Evolutionary conservation across 2,888 invertebrate species (phyloP).

Genomic region (Octodonta nipae): DNA sequence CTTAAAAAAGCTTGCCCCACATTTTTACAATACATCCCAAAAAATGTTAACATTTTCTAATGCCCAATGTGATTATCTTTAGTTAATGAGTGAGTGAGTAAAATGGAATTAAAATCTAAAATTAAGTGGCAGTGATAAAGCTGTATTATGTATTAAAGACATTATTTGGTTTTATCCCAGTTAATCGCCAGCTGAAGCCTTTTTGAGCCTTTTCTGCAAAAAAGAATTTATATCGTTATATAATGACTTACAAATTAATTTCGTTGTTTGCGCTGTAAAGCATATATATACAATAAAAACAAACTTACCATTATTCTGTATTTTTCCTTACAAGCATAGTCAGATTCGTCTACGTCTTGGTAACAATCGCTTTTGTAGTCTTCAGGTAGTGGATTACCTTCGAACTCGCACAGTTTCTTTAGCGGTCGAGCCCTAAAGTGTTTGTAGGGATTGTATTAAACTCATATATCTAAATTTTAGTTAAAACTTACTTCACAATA

Average conservation of each 20-base stretch:
- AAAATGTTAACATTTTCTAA: too few species aligned
- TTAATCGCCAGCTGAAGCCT: conserved; percentile 30
- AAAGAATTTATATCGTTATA: conserved; percentile 15
- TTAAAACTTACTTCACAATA: conserved; percentile 46
- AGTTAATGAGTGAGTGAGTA: too few species aligned
- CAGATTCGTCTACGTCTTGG: conserved; percentile 65
- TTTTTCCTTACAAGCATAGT: conserved; percentile 69
- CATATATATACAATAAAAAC: too few species aligned
- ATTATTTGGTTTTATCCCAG: conserved; percentile 6
- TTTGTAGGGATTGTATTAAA: too few species aligned
- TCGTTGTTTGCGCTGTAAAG: too few species aligned
- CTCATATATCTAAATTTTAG: background rate
- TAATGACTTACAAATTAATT: background rate
- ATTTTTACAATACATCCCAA: too few species aligned
- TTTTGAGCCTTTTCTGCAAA: conserved; percentile 36
- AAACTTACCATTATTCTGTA: conserved; percentile 60
- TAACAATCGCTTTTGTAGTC: conserved; percentile 69
- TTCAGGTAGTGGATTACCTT: conserved; percentile 53
- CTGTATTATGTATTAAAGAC: conserved; percentile 10
- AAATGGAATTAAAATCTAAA: conserved; percentile 3
- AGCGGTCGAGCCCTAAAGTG: conserved; percentile 47
- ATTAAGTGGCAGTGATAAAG: conserved; percentile 15
- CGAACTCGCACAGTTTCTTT: conserved; percentile 60
- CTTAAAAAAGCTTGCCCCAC: too few species aligned
- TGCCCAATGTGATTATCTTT: too few species aligned